Percentiles rank a stretch among this genome's conserved stretches.
Evolutionary conservation across 2,797 vertebrate genomes (phyloP).

Genomic region (Lutjanus argentimaculatus): DNA sequence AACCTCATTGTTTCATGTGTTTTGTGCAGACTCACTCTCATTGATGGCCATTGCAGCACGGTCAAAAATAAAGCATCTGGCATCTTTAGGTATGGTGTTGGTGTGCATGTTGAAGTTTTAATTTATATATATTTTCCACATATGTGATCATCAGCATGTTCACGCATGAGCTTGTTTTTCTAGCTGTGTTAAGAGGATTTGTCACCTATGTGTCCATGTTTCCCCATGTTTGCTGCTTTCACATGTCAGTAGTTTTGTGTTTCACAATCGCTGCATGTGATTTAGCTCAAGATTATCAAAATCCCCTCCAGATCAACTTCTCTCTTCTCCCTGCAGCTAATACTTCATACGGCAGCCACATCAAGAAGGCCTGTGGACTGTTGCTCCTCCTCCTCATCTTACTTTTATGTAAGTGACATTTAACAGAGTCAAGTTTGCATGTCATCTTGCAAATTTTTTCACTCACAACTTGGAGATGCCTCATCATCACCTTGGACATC

Average conservation of each 20-base stretch:
- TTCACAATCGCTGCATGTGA: slow-evolving; percentile 36
- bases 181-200: slow-evolving; percentile 16
- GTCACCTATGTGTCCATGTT: slow-evolving; percentile 1
- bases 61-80: slow-evolving; percentile 38
- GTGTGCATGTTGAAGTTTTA: slow-evolving; percentile 4
- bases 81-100: slow-evolving; percentile 48
- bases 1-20: slow-evolving; percentile 8
- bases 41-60: neutral
- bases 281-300: slow-evolving; percentile 50
- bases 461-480: neutral
- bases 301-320: slow-evolving; percentile 21
- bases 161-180: neutral
- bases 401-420: slow-evolving; percentile 71
- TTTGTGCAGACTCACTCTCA: slow-evolving; percentile 44
- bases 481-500: neutral
- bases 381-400: slow-evolving; percentile 57
- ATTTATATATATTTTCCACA: neutral
- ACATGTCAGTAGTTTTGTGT: slow-evolving; percentile 17
- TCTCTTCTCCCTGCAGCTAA: slow-evolving; percentile 50
- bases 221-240: neutral
- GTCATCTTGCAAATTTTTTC: neutral
- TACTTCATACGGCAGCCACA: slow-evolving; percentile 18
- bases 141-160: neutral
- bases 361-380: slow-evolving; percentile 61
- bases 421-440: neutral